These are phyloP conservation scores for Bacillus rossius DNA, from an alignment of 1,140 invertebrate genomes.

Conservation along the genomic window DNA sequence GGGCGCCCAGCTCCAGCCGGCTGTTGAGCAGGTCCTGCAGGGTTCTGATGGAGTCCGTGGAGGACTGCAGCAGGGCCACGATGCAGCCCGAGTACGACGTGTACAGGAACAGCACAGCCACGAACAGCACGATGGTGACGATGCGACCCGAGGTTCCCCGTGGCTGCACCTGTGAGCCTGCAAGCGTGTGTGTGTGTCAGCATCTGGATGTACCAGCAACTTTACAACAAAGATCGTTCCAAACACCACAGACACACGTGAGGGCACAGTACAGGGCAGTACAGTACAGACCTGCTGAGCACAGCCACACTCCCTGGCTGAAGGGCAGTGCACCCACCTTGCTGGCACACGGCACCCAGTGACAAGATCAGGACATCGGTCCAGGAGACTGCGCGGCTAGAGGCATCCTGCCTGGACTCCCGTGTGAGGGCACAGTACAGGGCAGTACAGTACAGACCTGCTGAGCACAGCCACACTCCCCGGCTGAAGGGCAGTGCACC, in stretches of 20 bases:
- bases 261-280: too few species aligned
- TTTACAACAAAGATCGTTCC: too few species aligned
- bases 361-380: slow-evolving; percentile 4
- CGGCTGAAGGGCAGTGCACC: too few species aligned
- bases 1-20: slow-evolving; percentile 51
- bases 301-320: too few species aligned
- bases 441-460: too few species aligned
- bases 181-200: too few species aligned
- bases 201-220: too few species aligned
- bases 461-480: too few species aligned
- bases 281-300: too few species aligned
- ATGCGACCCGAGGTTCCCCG: slow-evolving; percentile 46
- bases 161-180: slow-evolving; percentile 42
- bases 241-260: too few species aligned
- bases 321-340: slow-evolving; percentile 46
- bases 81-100: slow-evolving; percentile 68
- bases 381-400: background rate
- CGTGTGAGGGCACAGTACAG: slow-evolving; percentile 24
- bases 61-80: slow-evolving; percentile 60
- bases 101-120: slow-evolving; percentile 55
- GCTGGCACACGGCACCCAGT: slow-evolving; percentile 52
- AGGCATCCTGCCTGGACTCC: background rate
- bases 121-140: slow-evolving; percentile 50
- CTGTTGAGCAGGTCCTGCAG: slow-evolving; percentile 54
- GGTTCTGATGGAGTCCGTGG: slow-evolving; percentile 55